These are phyloP conservation scores for Arion vulgaris DNA, from an alignment of 1,140 invertebrate species.

Conservation along the genomic window DNA sequence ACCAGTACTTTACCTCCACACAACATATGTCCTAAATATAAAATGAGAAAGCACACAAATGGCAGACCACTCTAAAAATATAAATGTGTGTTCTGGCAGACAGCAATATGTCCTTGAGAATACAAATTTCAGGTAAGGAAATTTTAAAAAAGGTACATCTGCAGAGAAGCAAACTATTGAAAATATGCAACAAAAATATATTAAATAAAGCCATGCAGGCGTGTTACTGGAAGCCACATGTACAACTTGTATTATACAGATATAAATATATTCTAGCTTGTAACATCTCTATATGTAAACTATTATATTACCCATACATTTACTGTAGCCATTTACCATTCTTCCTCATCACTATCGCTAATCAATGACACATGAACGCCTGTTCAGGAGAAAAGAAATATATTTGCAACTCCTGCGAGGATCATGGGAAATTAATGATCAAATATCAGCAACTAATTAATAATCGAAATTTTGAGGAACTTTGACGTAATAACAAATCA, in stretches of 20 bases:
- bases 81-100: not conserved
- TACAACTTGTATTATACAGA: not conserved
- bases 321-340: not conserved
- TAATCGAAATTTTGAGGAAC: too few relatives aligned
- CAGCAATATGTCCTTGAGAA: not conserved
- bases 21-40: too few relatives aligned
- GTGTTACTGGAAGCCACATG: not conserved
- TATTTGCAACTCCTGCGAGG: not conserved
- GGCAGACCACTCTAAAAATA: not conserved
- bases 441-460: too few relatives aligned
- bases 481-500: too few relatives aligned
- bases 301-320: conserved; percentile 2
- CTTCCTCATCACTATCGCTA: not conserved
- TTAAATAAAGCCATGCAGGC: conserved; percentile 3
- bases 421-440: not conserved
- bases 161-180: not conserved
- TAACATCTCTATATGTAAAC: not conserved
- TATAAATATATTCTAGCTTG: not conserved
- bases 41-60: too few relatives aligned
- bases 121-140: too few relatives aligned
- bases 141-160: too few relatives aligned
- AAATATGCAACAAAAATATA: not conserved
- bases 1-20: too few relatives aligned
- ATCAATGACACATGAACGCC: conserved; percentile 16
- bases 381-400: not conserved